Conservation (phyloP, 2,113 vertebrate species). For the Phrynosoma blainvillii region DNA sequence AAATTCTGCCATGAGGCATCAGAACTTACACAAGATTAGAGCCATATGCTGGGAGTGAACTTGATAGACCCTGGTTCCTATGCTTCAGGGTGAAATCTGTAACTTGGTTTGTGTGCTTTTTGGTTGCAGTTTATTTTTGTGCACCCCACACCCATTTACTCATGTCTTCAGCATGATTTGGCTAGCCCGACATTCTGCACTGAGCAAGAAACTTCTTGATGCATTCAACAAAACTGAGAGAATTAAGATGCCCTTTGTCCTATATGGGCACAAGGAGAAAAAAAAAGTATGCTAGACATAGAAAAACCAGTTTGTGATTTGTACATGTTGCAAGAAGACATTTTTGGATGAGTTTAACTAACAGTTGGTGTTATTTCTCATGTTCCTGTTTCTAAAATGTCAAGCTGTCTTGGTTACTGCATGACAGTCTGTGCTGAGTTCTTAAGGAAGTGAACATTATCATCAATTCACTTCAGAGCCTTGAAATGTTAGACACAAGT, state of each 20-base stretch:
- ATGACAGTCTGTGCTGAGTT: constrained; percentile 8
- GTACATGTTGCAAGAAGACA: not conserved
- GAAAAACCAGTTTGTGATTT: not conserved
- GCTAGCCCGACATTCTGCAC: not conserved
- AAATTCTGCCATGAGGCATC: too few species aligned
- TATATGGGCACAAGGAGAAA: not conserved
- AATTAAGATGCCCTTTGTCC: not conserved
- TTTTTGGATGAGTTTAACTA: constrained; percentile 23
- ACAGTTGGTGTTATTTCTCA: constrained; percentile 31
- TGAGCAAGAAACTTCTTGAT: not conserved
- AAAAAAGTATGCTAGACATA: not conserved
- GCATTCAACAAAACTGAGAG: not conserved
- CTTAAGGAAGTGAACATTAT: not conserved
- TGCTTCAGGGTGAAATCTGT: not conserved
- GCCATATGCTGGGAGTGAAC: not conserved
- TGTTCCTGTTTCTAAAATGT: constrained; percentile 9
- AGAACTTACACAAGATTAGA: not conserved
- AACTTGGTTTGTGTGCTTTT: not conserved
- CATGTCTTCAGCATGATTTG: not conserved
- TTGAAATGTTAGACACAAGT: not conserved
- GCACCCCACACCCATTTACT: not conserved
- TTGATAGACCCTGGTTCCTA: not conserved
- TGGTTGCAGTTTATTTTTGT: not conserved
- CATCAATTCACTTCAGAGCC: not conserved
- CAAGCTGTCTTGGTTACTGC: constrained; percentile 25